phyloP scores from a whole-genome alignment of 2,113 vertebrate genomes.

The Malurus melanocephalus region DNA sequence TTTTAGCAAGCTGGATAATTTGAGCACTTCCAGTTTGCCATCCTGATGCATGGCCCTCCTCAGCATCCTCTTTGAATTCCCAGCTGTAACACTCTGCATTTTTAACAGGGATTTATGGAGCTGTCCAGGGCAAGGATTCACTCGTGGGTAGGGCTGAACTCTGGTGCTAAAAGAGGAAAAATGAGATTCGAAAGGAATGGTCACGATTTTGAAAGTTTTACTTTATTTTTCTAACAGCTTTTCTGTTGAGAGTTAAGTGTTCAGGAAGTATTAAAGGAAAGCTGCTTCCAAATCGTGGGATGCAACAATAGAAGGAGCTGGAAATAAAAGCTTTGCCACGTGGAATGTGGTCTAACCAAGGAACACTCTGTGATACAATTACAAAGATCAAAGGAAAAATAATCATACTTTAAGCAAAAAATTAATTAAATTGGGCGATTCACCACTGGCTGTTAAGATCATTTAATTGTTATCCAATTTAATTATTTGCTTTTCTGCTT shows the following conservation, averaged over 20 bases:
- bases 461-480: conserved; percentile 16
- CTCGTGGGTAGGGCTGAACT: background rate
- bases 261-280: background rate
- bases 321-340: background rate
- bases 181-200: background rate
- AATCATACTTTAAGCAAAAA: conserved; percentile 46
- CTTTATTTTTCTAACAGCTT: background rate
- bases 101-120: background rate
- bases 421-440: conserved; percentile 32
- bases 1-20: background rate
- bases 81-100: background rate
- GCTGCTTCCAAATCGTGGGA: background rate
- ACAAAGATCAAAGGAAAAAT: conserved; percentile 49
- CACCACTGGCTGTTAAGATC: conserved; percentile 28
- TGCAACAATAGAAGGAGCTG: background rate
- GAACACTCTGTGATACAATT: conserved; percentile 29
- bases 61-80: background rate
- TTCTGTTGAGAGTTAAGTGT: background rate
- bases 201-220: background rate
- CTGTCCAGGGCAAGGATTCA: background rate
- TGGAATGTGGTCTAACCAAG: background rate
- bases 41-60: background rate
- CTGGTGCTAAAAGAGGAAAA: background rate
- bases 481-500: conserved; percentile 37
- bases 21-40: conserved; percentile 2